These are phyloP conservation scores for Tetranychus piercei DNA, from an alignment of 2,888 invertebrate genomes.

Conservation along the genomic window DNA sequence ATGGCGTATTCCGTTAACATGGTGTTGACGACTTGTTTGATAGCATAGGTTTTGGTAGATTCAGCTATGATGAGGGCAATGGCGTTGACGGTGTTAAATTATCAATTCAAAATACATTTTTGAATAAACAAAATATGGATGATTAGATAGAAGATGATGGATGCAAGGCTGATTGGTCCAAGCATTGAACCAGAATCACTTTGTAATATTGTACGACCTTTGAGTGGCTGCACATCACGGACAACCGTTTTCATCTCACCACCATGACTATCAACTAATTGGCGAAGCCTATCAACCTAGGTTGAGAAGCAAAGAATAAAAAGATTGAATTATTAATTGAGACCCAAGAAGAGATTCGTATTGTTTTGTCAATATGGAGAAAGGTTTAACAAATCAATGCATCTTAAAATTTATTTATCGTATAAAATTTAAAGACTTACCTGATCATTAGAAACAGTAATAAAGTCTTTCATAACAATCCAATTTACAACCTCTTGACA, in stretches of 20 bases:
- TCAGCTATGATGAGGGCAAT: too few relatives aligned
- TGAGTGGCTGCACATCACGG: background rate
- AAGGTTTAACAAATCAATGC: too few relatives aligned
- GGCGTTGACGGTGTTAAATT: too few relatives aligned
- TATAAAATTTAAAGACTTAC: background rate
- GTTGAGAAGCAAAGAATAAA: background rate
- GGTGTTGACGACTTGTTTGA: too few relatives aligned
- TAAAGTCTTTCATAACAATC: conserved; percentile 1
- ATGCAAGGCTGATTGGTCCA: background rate
- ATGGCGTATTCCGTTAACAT: too few relatives aligned
- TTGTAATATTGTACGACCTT: background rate
- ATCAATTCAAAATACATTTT: background rate
- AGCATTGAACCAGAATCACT: background rate
- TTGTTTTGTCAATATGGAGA: too few relatives aligned
- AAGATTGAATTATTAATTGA: background rate
- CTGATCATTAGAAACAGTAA: background rate
- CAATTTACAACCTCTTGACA: background rate
- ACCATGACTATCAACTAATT: background rate
- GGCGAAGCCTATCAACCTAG: background rate
- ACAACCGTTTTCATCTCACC: background rate
- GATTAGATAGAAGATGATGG: background rate
- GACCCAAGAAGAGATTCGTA: too few relatives aligned
- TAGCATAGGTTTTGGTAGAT: too few relatives aligned
- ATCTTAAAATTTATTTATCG: too few relatives aligned
- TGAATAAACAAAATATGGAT: background rate